Conservation (phyloP, 2,888 invertebrate genomes). For the Andrena camellia region DNA sequence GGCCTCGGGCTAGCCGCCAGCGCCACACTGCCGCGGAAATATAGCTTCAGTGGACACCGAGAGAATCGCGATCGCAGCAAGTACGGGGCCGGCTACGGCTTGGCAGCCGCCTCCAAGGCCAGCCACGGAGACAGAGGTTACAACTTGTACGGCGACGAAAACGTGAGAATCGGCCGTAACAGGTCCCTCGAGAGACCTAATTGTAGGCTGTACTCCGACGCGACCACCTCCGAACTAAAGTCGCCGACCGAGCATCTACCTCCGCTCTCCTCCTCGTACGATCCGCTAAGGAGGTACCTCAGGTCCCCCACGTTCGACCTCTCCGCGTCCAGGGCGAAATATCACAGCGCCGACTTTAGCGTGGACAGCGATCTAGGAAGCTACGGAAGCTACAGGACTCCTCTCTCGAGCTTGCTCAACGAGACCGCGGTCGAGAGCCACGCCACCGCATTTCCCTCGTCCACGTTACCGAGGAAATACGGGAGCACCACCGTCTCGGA, state of each 20-base stretch:
- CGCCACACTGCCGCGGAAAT: constrained; percentile 85
- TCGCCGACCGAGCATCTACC: constrained; percentile 72
- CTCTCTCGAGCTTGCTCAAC: constrained; percentile 59
- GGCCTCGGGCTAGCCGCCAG: constrained; percentile 71
- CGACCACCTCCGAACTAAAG: constrained; percentile 65
- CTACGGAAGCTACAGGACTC: constrained; percentile 71
- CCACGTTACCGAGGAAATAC: constrained; percentile 77
- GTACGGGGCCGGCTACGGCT: constrained; percentile 7
- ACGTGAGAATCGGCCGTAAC: background rate
- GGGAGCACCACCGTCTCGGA: constrained; percentile 66
- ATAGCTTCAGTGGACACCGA: constrained; percentile 80
- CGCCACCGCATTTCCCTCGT: constrained; percentile 54
- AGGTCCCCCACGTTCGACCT: constrained; percentile 77
- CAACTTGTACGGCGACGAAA: constrained; percentile 29
- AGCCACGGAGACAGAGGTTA: constrained; percentile 21
- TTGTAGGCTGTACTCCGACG: constrained; percentile 22
- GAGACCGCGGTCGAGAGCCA: constrained; percentile 66
- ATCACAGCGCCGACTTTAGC: constrained; percentile 76
- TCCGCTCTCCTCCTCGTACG: constrained; percentile 70
- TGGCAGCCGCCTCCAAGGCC: background rate
- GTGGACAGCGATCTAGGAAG: constrained; percentile 71
- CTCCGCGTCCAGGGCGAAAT: constrained; percentile 69
- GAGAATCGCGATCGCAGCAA: constrained; percentile 60
- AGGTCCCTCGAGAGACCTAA: constrained; percentile 28
- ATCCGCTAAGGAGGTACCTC: constrained; percentile 77